Evolutionary conservation across 2,888 invertebrate genomes (phyloP).

Genomic region (Resseliella maxima): DNA sequence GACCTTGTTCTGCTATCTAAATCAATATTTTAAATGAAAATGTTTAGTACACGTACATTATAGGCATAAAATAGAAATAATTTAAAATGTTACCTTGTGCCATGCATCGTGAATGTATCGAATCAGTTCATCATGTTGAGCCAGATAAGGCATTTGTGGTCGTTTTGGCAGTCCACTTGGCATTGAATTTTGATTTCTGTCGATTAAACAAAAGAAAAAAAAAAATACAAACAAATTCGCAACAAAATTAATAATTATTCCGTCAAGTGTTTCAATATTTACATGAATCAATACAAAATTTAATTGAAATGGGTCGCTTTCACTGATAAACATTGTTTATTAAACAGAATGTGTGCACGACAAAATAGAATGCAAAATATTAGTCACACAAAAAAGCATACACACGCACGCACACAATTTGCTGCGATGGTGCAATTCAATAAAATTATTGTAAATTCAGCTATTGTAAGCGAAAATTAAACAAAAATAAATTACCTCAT

Average conservation of each 20-base stretch:
- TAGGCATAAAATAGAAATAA: not conserved
- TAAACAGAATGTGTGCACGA: too few species aligned
- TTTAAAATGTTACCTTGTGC: conserved; percentile 71
- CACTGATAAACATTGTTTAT: too few species aligned
- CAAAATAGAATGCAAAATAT: too few species aligned
- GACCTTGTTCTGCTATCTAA: conserved; percentile 71
- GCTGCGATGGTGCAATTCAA: too few species aligned
- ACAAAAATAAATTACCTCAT: conserved; percentile 44
- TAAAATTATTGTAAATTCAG: not conserved
- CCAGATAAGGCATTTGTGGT: conserved; percentile 62
- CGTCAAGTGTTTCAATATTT: too few species aligned
- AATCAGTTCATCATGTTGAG: conserved; percentile 80
- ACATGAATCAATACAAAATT: too few species aligned
- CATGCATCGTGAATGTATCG: conserved; percentile 83
- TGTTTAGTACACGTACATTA: not conserved
- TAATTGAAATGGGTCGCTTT: too few species aligned
- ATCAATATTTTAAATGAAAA: not conserved
- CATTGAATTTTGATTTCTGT: conserved; percentile 54
- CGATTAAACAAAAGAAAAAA: not conserved
- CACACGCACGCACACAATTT: too few species aligned
- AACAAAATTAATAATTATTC: too few species aligned
- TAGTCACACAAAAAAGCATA: too few species aligned
- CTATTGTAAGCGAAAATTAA: not conserved
- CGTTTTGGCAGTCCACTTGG: conserved; percentile 60
- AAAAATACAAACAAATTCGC: too few species aligned